phyloP scores from a whole-genome alignment of 2,888 invertebrate genomes.

The Sarcophaga subvicina region DNA sequence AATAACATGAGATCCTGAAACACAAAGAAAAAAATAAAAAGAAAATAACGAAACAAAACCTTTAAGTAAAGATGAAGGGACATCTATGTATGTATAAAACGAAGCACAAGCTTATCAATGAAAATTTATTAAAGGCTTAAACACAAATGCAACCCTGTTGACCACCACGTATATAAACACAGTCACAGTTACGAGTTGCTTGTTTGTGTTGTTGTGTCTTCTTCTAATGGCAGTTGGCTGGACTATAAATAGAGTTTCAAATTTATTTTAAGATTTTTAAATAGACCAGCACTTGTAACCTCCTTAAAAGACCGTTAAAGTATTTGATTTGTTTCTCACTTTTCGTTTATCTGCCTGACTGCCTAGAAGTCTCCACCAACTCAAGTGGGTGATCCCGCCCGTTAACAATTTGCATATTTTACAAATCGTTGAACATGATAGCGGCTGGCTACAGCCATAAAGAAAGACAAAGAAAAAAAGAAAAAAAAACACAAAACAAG shows the following conservation, averaged over 20 bases:
- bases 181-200: no score
- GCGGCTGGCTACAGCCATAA: neutral
- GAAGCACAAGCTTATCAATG: conserved; percentile 36
- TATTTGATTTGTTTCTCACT: neutral
- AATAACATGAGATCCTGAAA: conserved; percentile 10
- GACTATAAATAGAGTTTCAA: neutral
- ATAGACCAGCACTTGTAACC: no score
- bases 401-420: conserved; percentile 64
- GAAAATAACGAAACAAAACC: no score
- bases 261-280: conserved; percentile 1
- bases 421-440: conserved; percentile 52
- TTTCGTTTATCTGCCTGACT: neutral
- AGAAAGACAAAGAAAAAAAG: neutral
- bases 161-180: conserved; percentile 11
- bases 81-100: neutral
- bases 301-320: neutral
- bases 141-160: neutral
- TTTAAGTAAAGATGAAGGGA: conserved; percentile 19
- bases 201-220: neutral
- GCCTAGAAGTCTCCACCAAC: neutral
- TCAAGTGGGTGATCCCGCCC: conserved; percentile 43
- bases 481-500: conserved; percentile 28
- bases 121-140: conserved; percentile 50
- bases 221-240: neutral
- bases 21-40: neutral